Percentiles rank a stretch among this genome's conserved stretches.
These are phyloP conservation scores for Python bivittatus DNA, from an alignment of 2,113 vertebrate species.

Conservation along the genomic window DNA sequence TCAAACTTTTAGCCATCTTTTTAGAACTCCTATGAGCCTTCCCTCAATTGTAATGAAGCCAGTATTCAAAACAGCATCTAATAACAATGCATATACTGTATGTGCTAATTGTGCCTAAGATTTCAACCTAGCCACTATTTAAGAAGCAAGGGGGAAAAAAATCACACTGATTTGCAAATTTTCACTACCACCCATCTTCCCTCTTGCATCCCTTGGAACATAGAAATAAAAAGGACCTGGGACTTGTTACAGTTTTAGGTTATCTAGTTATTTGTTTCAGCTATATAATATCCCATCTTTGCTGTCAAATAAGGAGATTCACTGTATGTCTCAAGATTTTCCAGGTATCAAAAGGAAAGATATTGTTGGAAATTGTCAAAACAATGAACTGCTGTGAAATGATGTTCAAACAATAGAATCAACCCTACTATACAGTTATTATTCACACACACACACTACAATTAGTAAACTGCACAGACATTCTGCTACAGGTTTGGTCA, in stretches of 20 bases:
- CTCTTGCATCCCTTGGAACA: constrained; percentile 23
- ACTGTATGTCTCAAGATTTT: constrained; percentile 56
- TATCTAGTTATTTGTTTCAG: constrained; percentile 9
- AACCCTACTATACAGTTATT: constrained; percentile 43
- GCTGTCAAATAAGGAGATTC: constrained; percentile 24
- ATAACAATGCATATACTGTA: not conserved
- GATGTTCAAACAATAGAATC: constrained; percentile 53
- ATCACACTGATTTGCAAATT: not conserved
- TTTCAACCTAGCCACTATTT: not conserved
- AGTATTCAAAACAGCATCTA: not conserved
- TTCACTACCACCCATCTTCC: not conserved
- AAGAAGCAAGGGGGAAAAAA: not conserved
- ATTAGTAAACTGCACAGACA: not conserved
- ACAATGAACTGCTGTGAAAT: constrained; percentile 44
- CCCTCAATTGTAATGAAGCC: not conserved
- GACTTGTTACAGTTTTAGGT: constrained; percentile 7
- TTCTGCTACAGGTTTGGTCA: constrained; percentile 10
- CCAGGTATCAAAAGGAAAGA: constrained; percentile 41
- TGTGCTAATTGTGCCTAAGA: not conserved
- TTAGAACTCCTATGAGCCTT: not conserved
- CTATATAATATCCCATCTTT: not conserved
- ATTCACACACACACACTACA: not conserved
- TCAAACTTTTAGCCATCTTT: not conserved
- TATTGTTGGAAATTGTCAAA: constrained; percentile 58
- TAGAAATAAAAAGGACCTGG: not conserved